Evolutionary conservation across 2,797 vertebrate genomes (phyloP), one percentile per base, ranked within the genome.

Genomic region (Pangasius djambal): DNA sequence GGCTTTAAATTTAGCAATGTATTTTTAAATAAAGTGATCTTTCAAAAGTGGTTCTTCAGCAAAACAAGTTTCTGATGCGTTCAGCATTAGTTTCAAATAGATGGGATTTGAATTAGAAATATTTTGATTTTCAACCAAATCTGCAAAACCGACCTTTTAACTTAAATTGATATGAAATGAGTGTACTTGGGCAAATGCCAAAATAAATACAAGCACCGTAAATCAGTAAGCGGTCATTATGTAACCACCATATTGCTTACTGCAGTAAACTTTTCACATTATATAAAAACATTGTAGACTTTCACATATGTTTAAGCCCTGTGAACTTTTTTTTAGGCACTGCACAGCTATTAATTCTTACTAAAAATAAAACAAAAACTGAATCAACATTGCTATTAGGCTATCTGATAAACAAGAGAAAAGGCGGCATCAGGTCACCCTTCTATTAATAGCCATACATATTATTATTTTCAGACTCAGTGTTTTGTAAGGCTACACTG

Each of bases 1-100:
- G 65, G 75, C 88, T 88, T 91, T 89, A 90, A 88, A 75, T 82
- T 34, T 37, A 90, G 16, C 48, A 57, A 81, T 28, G 34, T 22
- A 22, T 55, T 70, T 78, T 48, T 44, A 20, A 74, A 55, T 13
- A 40, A 85, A 67, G 48, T 31, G 16, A 28, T 82, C 50, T 7
- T 57, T 79, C 6, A 18, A 28, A 83, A 59, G 74, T 6, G 22
- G 8, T 18, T 72, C 70, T 3, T 72, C 9, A 72, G 34, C 37
- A 6, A 28, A 50, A 50, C 18, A 16, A 70, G 69, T 31, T 44
- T 52, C 72, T 61, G 44, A 16, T 82, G 61, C 4, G 25, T 25
- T 48, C 74, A 87, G 81, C 75, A 74, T 12, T 44, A 13, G 10
- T 50, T 28, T 75, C 72, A 25, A 48, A 48, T 1, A 25, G 9